phyloP scores from a whole-genome alignment of 2,113 vertebrate genomes.

The Pavo muticus region DNA sequence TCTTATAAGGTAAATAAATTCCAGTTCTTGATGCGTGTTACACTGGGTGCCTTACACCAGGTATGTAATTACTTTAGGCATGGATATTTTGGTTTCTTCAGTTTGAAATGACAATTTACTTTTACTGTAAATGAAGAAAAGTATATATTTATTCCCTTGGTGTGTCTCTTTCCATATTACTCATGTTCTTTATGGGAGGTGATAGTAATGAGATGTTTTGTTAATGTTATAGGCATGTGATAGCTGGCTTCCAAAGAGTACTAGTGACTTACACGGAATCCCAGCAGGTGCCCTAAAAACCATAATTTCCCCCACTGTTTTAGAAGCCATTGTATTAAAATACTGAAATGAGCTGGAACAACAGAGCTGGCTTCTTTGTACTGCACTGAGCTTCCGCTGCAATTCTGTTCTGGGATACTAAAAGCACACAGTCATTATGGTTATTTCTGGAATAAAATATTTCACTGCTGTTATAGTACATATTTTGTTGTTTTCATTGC shows the following conservation, averaged over 20 bases:
- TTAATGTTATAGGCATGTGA: background rate
- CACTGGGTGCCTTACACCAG: background rate
- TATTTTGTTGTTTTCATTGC: background rate
- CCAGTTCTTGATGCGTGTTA: background rate
- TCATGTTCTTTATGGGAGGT: constrained; percentile 23
- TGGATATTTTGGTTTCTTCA: background rate
- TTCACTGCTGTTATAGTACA: background rate
- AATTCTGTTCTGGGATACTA: background rate
- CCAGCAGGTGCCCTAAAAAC: constrained; percentile 30
- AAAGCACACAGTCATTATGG: background rate
- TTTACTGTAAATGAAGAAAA: constrained; percentile 31
- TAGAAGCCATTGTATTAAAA: constrained; percentile 6
- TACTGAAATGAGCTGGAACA: constrained; percentile 29
- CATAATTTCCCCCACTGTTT: constrained; percentile 2
- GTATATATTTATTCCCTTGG: background rate
- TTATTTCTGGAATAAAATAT: background rate
- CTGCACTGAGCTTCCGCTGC: background rate
- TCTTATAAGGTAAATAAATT: constrained; percentile 61
- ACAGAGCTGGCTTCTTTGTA: background rate
- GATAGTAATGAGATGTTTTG: constrained; percentile 30
- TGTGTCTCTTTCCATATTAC: constrained; percentile 31
- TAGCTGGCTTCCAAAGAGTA: background rate
- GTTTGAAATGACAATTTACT: background rate
- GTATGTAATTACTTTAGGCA: background rate
- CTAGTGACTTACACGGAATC: background rate